Conservation (phyloP, 2,797 vertebrate genomes). For the Smutsia gigantea region DNA sequence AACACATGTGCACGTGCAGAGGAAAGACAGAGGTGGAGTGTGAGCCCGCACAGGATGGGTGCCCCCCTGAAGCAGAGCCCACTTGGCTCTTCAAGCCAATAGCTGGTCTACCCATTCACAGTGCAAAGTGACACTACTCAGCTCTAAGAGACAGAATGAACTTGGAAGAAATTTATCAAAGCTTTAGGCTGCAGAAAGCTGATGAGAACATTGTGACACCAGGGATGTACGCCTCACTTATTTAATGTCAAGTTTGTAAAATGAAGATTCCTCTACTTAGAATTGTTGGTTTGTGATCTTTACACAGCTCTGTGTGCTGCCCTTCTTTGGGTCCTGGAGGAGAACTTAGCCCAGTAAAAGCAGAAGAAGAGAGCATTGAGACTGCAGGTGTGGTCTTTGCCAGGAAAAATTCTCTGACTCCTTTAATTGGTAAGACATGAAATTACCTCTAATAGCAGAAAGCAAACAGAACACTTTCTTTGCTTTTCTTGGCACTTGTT, state of each 20-base stretch:
- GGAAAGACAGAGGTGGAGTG: not conserved
- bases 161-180: not conserved
- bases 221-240: not conserved
- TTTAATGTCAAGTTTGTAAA: not conserved
- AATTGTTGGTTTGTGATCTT: not conserved
- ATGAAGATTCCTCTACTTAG: not conserved
- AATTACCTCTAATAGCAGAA: not conserved
- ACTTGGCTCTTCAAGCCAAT: not conserved
- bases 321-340: not conserved
- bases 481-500: not conserved
- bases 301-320: not conserved
- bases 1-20: not conserved
- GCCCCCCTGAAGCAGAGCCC: not conserved
- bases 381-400: not conserved
- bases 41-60: not conserved
- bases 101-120: not conserved
- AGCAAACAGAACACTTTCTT: not conserved
- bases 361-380: not conserved
- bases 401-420: not conserved
- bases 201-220: accelerated
- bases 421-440: not conserved
- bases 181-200: not conserved
- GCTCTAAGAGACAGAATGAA: not conserved
- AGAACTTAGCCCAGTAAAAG: not conserved
- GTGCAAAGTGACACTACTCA: not conserved